Evolutionary conservation across 92 coral and sea anemone species (phyloP).

Genomic region (Montipora capitata): DNA sequence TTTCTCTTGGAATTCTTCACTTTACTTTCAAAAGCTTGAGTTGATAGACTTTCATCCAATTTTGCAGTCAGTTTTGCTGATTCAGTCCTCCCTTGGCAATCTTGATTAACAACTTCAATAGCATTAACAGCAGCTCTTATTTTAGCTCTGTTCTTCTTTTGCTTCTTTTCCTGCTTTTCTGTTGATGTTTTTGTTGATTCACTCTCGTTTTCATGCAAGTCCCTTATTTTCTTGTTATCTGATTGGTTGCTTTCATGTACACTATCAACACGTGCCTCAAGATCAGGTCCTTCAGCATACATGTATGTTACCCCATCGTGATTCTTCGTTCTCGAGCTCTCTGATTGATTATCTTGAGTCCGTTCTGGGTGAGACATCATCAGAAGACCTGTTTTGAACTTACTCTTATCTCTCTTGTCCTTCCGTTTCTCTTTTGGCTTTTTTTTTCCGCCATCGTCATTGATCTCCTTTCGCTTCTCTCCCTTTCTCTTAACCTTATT

Average conservation of each 20-base stretch:
- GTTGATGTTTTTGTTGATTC: not conserved
- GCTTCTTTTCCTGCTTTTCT: slow-evolving; percentile 52
- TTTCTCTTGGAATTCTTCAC: slow-evolving; percentile 37
- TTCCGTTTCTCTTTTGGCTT: slow-evolving; percentile 60
- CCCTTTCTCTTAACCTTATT: not conserved
- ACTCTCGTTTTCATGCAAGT: not conserved
- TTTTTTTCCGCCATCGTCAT: not conserved
- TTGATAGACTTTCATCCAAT: not conserved
- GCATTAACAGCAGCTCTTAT: not conserved
- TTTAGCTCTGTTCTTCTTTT: slow-evolving; percentile 47
- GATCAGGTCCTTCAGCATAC: not conserved
- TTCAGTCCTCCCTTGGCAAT: not conserved
- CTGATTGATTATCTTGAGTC: slow-evolving; percentile 16
- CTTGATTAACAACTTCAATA: not conserved
- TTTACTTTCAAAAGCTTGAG: slow-evolving; percentile 12
- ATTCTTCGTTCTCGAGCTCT: too few relatives aligned
- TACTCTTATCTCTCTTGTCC: slow-evolving; percentile 42
- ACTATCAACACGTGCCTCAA: not conserved
- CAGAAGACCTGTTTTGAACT: not conserved
- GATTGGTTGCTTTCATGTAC: not conserved
- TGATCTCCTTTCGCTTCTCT: not conserved
- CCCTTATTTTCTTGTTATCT: not conserved
- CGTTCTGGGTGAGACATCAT: not conserved
- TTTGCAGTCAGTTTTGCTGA: not conserved
- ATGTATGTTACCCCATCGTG: not conserved